Percentiles rank a stretch among this genome's conserved stretches.
Conservation (phyloP, 2,888 invertebrate species). For the Drosophila setosimentum region DNA sequence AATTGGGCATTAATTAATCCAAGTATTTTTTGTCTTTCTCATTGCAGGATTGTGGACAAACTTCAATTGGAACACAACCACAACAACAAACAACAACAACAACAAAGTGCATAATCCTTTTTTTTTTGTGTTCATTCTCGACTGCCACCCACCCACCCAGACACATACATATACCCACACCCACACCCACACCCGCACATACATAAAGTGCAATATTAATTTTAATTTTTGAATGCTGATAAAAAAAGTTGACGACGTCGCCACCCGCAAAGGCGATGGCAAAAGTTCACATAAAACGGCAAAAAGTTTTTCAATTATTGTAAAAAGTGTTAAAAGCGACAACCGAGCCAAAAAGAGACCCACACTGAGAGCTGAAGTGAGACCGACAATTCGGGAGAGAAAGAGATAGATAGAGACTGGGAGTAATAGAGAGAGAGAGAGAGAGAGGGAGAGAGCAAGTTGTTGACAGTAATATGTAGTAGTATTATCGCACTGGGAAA, state of each 20-base stretch:
- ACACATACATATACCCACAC: neutral
- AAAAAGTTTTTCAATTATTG: slow-evolving; percentile 78
- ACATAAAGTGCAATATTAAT: slow-evolving; percentile 52
- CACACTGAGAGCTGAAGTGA: slow-evolving; percentile 4
- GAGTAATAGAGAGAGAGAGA: neutral
- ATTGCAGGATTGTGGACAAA: slow-evolving; percentile 51
- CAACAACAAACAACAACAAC: slow-evolving; percentile 24
- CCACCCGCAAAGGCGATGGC: slow-evolving; percentile 45
- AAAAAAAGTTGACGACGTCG: slow-evolving; percentile 62
- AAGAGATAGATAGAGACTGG: slow-evolving; percentile 1
- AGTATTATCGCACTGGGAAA: slow-evolving; percentile 12
- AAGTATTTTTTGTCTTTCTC: slow-evolving; percentile 31
- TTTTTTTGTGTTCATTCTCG: slow-evolving; percentile 14
- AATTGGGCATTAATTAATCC: slow-evolving; percentile 27
- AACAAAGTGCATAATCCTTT: slow-evolving; percentile 22
- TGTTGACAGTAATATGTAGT: neutral
- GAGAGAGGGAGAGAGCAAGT: neutral
- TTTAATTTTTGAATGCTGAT: slow-evolving; percentile 54
- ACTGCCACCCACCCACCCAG: slow-evolving; percentile 4
- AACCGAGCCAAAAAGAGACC: slow-evolving; percentile 16
- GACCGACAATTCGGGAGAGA: slow-evolving; percentile 1
- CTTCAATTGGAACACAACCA: slow-evolving; percentile 34
- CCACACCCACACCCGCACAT: slow-evolving; percentile 3
- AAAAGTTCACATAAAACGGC: slow-evolving; percentile 73
- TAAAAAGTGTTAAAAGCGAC: slow-evolving; percentile 72